Percentiles rank a stretch among this genome's conserved stretches.
Evolutionary conservation across 2,888 invertebrate species (phyloP).

Genomic region (Nipponacmea schrenckii): DNA sequence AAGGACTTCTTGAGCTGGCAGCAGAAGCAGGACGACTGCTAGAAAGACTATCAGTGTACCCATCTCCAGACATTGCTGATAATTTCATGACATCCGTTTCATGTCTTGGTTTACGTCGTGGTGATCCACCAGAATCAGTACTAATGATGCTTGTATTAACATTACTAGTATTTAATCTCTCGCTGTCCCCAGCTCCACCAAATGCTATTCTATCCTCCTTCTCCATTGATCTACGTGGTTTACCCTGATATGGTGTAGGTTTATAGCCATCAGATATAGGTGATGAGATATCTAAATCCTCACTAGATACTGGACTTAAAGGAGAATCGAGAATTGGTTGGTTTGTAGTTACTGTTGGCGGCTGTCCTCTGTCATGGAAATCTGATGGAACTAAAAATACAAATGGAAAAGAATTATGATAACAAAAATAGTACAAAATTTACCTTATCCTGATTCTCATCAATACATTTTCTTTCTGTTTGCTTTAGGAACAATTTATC

Average conservation of each 20-base stretch:
- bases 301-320: background rate
- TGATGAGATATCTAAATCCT: background rate
- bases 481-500: too few species aligned
- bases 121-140: background rate
- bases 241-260: background rate
- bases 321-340: background rate
- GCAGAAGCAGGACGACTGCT: conserved; percentile 36
- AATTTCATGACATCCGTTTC: conserved; percentile 14
- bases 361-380: background rate
- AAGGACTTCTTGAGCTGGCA: conserved; percentile 34
- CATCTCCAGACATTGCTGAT: conserved; percentile 30
- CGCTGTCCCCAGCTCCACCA: background rate
- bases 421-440: too few species aligned
- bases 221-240: background rate
- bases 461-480: too few species aligned
- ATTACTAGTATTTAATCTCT: background rate
- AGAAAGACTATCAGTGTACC: conserved; percentile 27
- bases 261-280: background rate
- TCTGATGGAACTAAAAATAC: background rate
- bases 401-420: background rate
- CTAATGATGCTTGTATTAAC: background rate
- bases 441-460: too few species aligned
- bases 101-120: background rate
- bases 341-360: background rate
- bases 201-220: background rate